Conservation (phyloP, 2,113 vertebrate species). For the Oceanodroma tethys region DNA sequence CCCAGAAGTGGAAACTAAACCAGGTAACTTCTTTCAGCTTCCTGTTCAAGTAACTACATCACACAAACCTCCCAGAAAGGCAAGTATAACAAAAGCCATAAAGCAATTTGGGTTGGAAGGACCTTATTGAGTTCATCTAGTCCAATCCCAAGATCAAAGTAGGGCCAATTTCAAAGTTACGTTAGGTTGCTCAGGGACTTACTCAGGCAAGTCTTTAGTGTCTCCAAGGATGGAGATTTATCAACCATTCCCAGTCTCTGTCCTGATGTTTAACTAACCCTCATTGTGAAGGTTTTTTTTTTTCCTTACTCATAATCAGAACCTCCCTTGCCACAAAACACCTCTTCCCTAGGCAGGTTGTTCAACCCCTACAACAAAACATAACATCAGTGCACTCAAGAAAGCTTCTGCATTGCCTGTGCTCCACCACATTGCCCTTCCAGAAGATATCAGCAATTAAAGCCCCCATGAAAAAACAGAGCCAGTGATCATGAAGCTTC, state of each 20-base stretch:
- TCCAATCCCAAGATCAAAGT: not conserved
- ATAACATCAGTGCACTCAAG: not conserved
- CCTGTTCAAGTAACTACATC: not conserved
- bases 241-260: not conserved
- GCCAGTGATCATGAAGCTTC: not conserved
- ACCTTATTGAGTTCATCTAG: not conserved
- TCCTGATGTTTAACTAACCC: not conserved
- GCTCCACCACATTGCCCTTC: not conserved
- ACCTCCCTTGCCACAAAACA: not conserved
- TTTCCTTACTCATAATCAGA: not conserved
- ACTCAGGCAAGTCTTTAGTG: not conserved
- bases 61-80: accelerated
- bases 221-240: not conserved
- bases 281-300: not conserved
- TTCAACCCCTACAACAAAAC: not conserved
- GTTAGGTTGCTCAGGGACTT: not conserved
- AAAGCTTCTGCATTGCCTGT: not conserved
- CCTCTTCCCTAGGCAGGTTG: not conserved
- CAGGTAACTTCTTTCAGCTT: not conserved
- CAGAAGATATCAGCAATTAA: not conserved
- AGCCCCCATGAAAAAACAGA: not conserved
- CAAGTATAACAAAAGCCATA: not conserved
- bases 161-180: not conserved
- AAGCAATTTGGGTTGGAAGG: not conserved
- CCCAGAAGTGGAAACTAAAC: not conserved